Conservation (phyloP, 2,113 vertebrate genomes). For the Hassar affinis region DNA sequence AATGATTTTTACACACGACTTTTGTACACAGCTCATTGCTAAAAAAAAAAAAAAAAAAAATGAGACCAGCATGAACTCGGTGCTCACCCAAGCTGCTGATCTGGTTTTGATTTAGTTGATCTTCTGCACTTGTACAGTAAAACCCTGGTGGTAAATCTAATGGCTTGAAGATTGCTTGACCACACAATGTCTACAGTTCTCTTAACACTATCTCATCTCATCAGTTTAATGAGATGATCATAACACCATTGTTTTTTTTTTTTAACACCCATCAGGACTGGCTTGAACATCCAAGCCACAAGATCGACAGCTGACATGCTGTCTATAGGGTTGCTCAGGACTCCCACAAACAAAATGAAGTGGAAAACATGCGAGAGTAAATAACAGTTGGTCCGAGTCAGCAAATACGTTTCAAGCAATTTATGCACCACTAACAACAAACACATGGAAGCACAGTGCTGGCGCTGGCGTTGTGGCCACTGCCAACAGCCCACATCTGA, state of each 20-base stretch:
- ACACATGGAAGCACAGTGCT: constrained; percentile 57
- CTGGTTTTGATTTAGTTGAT: not conserved
- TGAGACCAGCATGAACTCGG: not conserved
- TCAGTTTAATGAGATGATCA: not conserved
- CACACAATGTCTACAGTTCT: not conserved
- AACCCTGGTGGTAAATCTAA: not conserved
- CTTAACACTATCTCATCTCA: not conserved
- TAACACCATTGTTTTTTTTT: not conserved
- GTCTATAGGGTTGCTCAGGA: constrained; percentile 27
- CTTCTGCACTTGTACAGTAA: not conserved
- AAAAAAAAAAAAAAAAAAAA: not conserved
- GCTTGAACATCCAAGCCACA: constrained; percentile 11
- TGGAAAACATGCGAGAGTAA: constrained; percentile 61
- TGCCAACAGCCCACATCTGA: constrained; percentile 35
- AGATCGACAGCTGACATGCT: no score
- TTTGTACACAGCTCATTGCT: not conserved
- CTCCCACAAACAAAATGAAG: constrained; percentile 53
- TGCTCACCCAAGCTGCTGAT: not conserved
- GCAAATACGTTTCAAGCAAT: constrained; percentile 52
- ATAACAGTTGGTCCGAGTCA: constrained; percentile 35
- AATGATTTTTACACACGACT: not conserved
- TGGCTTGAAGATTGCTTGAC: not conserved
- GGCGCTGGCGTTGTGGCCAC: constrained; percentile 36
- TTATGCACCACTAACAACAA: constrained; percentile 61
- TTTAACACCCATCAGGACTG: not conserved